These are phyloP conservation scores for Polydesmus complanatus DNA, from an alignment of 2,888 invertebrate genomes.

Conservation along the genomic window DNA sequence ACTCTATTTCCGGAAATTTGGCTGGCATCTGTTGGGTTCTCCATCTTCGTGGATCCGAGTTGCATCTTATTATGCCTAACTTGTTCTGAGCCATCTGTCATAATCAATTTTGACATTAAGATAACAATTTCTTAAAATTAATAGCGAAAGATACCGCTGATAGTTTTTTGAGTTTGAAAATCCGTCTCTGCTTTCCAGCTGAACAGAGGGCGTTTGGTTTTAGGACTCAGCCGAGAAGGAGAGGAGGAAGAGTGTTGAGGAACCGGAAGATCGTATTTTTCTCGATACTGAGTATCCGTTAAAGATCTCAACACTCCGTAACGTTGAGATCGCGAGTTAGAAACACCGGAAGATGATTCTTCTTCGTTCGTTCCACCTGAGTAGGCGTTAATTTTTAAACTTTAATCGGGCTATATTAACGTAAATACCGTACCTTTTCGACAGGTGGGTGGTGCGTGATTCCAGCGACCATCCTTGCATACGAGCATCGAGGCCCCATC, in stretches of 20 bases:
- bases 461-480: conserved; percentile 9
- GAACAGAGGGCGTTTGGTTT: conserved; percentile 7
- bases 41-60: no score
- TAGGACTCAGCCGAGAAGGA: background rate
- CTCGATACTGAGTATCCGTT: conserved; percentile 9
- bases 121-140: background rate
- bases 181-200: background rate
- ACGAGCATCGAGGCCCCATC: conserved; percentile 7
- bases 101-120: background rate
- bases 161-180: background rate
- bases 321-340: background rate
- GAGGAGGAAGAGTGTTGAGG: background rate
- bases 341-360: background rate
- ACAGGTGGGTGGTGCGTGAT: conserved; percentile 9
- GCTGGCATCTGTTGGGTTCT: background rate
- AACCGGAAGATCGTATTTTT: conserved; percentile 10
- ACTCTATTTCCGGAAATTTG: background rate
- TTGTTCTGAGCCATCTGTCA: background rate
- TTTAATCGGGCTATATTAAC: no score
- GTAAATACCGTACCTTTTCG: no score
- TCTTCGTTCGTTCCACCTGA: background rate
- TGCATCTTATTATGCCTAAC: background rate
- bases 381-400: no score
- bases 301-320: conserved; percentile 8
- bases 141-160: background rate